Evolutionary conservation across 2,888 invertebrate genomes (phyloP), one percentile per base, ranked within the genome.

Genomic region (Eudasyphora cyanicolor): DNA sequence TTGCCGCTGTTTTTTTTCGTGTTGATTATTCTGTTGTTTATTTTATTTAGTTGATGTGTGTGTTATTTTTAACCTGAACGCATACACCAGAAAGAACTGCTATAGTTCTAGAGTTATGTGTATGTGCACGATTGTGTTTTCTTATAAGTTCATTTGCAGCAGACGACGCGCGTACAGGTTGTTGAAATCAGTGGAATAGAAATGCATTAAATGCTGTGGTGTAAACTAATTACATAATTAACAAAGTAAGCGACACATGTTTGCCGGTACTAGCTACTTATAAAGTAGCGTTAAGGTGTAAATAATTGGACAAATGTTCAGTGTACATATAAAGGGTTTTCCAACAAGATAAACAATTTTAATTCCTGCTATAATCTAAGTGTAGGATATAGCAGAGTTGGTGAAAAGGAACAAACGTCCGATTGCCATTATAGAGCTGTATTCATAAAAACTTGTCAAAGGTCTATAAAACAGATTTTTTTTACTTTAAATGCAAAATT

Each of bases 61-160:
- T 57, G 57, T 64, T 64, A 64, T 64, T 64, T 64, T 64, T 64
- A 64, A 64, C 12, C 5, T 45, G 14, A 57, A 57, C 57, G 21
- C 19, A 51, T 19, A 17, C 2, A n/a, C n/a, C 24, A 17, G 17
- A 17, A 17, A 17, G 49, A 17, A 57, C 24, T 38, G 38, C 17
- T 64, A 32, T 17, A 38, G 19, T 64, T 10, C 32, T 1, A 17
- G 21, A 64, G 19, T 38, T 35, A 17, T n/a, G 62, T 8, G 35
- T 62, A 17, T 19, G 62, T 62, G 62, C 17, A 19, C n/a, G 10
- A 19, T 32, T 17, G 57, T 8, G 14, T 57, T 57, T 57, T 14
- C n/a, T 19, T 19, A 49, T 4, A 21, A 3, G 17, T 54, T n/a
- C 12, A 60, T 62, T 62, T 62, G n/a, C 32, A 6, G 54, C 54